Conservation (phyloP, 2,113 vertebrate genomes). For the Perognathus longimembris region DNA sequence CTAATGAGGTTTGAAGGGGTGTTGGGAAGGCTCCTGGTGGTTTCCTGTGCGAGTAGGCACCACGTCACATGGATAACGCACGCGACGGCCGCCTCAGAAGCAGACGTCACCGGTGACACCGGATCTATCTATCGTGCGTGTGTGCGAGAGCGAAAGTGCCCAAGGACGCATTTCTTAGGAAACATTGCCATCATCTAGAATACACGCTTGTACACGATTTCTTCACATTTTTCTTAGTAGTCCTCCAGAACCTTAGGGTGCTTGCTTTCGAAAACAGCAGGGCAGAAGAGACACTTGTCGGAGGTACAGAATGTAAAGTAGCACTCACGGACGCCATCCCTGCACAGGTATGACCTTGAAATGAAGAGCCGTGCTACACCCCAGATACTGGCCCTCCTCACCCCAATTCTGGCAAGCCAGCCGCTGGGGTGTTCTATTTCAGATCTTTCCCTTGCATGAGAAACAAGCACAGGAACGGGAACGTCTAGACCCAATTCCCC, state of each 20-base stretch:
- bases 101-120: background rate
- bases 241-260: background rate
- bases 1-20: background rate
- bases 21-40: background rate
- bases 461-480: background rate
- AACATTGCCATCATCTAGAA: background rate
- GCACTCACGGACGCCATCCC: accelerated
- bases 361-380: accelerated
- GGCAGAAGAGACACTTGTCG: accelerated
- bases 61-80: accelerated
- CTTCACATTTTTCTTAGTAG: background rate
- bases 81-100: background rate
- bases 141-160: background rate
- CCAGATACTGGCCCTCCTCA: accelerated
- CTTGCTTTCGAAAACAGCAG: background rate
- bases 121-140: background rate
- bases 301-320: background rate
- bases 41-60: background rate
- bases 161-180: too few species aligned
- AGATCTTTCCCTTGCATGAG: too few species aligned
- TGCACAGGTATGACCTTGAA: background rate
- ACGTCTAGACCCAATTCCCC: accelerated
- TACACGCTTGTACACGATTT: background rate
- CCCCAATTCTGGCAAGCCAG: background rate
- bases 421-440: too few species aligned